phyloP scores from a whole-genome alignment of 1,140 invertebrate species.

The Nymphalis io region DNA sequence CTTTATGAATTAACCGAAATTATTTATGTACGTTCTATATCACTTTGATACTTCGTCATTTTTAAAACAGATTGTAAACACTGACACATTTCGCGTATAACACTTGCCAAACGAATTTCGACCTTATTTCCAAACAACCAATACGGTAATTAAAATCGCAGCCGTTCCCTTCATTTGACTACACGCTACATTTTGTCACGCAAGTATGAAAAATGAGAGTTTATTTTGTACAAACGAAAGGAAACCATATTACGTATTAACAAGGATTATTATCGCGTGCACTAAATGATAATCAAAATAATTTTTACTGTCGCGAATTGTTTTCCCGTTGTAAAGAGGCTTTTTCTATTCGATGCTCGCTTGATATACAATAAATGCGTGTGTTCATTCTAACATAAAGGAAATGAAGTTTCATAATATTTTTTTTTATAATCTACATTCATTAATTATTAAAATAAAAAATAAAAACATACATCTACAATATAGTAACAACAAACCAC shows the following conservation, averaged over 20 bases:
- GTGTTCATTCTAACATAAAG: constrained; percentile 23
- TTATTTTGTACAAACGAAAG: constrained; percentile 20
- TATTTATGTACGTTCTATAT: background rate
- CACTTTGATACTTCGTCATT: background rate
- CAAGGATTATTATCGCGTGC: constrained; percentile 6
- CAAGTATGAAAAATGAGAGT: constrained; percentile 44
- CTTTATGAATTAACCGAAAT: too few species aligned
- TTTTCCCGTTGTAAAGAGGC: constrained; percentile 38
- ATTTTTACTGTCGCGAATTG: constrained; percentile 32
- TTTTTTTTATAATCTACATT: background rate
- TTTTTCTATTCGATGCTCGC: constrained; percentile 23
- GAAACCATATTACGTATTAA: constrained; percentile 18
- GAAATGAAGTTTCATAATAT: constrained; percentile 11
- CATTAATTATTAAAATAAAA: background rate
- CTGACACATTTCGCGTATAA: constrained; percentile 1
- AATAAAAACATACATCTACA: too few species aligned
- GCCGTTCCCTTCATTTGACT: constrained; percentile 32
- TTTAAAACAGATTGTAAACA: background rate
- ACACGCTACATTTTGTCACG: constrained; percentile 44
- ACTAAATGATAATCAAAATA: constrained; percentile 22
- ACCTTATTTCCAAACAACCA: constrained; percentile 20
- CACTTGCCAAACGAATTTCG: constrained; percentile 11
- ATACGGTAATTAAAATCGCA: constrained; percentile 27
- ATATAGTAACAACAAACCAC: too few species aligned
- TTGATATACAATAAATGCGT: constrained; percentile 8